Base-by-base conservation (phyloP, 2,888 invertebrate genomes). In the Bibio marci region DNA sequence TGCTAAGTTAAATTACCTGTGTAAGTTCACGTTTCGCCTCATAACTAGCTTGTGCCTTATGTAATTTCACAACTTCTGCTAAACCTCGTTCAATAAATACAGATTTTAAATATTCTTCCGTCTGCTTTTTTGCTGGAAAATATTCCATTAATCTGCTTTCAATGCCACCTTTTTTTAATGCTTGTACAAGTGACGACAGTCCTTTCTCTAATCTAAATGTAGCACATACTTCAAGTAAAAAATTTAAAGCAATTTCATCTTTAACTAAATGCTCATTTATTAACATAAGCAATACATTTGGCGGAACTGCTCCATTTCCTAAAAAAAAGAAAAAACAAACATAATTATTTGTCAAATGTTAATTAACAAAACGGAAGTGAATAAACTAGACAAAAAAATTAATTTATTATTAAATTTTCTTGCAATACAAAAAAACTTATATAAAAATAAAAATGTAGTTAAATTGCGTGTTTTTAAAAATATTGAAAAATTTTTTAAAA, bases 181-280 rank as follows among this genome's bases (percentile, higher is more conserved):
- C 78, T 45, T 86, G 81, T 65, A 85, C 80, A 50, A 91, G 73
- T 53, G 83, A 80, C 46, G 77, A 66, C 51, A 82, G 71, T 49
- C 94, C 94, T 56, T 85, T 86, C 62, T 94, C 91, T 56, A 76
- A 73, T 60, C 91, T 85, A 74, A 91, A 86, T 49, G 82, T 85
- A 50, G 79, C 73, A 66, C 91, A 91, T 59, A 94, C 80, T 63
- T 88, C 83, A 52, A 92, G 76, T 54, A 94, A 76, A 65, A 95
- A 95, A 53, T 94, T 91, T 54, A 94, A 71, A 43, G 94, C 90
- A 59, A 94, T 71, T 59, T 90, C 87, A 71, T 88, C 86, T 62
- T 88, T 90, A 49, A 88, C 76, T 55, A 95, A 72, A 67, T 94
- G 92, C 65, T 94, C 91, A 64, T 86, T 87, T 58, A 80, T 79